Conservation (phyloP, 1,140 invertebrate species). For the Cryptotermes secundus region DNA sequence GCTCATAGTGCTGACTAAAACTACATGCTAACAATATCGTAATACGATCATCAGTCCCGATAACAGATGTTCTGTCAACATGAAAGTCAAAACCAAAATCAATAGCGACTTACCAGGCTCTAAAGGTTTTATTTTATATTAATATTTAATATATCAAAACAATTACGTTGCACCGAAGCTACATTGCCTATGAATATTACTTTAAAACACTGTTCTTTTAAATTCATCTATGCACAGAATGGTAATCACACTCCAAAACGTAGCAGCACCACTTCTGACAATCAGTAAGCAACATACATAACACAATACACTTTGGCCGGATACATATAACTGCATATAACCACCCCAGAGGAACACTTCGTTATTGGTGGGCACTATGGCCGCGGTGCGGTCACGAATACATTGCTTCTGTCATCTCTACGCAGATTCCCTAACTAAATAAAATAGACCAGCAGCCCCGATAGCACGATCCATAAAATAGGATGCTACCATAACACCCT, state of each 20-base stretch:
- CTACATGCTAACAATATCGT: background rate
- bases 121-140: background rate
- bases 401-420: too few relatives aligned
- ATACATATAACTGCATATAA: too few relatives aligned
- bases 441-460: too few relatives aligned
- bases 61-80: constrained; percentile 3
- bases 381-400: too few relatives aligned
- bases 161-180: background rate
- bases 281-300: too few relatives aligned
- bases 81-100: background rate
- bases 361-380: too few relatives aligned
- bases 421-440: too few relatives aligned
- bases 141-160: background rate
- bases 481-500: too few relatives aligned
- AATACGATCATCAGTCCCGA: background rate
- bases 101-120: background rate
- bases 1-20: background rate
- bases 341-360: too few relatives aligned
- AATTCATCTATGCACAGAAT: background rate
- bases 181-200: background rate
- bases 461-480: too few relatives aligned
- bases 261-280: background rate
- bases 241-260: background rate
- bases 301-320: too few relatives aligned
- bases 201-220: background rate